phyloP scores from a whole-genome alignment of 2,888 invertebrate species.

The Mythimna vitellina region DNA sequence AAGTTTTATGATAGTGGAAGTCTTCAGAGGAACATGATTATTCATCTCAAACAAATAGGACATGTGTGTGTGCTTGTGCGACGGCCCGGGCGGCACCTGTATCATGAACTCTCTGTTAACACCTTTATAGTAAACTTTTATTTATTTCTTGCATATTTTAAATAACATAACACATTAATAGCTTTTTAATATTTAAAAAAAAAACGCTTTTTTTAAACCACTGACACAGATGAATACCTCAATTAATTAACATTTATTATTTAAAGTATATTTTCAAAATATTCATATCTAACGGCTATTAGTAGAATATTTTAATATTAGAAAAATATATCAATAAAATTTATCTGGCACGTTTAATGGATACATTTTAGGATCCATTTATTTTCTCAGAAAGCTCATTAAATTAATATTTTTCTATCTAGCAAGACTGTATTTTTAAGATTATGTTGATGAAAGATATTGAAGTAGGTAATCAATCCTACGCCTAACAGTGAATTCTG shows the following conservation, averaged over 20 bases:
- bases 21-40: neutral
- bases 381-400: constrained; percentile 11
- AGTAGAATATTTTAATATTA: constrained; percentile 13
- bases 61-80: constrained; percentile 35
- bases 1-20: constrained; percentile 2
- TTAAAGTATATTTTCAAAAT: constrained; percentile 11
- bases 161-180: neutral
- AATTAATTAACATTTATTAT: constrained; percentile 4
- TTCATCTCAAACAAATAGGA: constrained; percentile 11
- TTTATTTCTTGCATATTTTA: neutral
- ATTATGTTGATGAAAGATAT: constrained; percentile 2
- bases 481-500: neutral
- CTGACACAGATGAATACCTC: constrained; percentile 34
- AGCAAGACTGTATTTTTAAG: neutral
- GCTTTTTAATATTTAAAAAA: constrained; percentile 24
- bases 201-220: neutral
- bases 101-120: constrained; percentile 13
- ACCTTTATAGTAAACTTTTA: neutral
- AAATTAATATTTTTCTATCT: constrained; percentile 13
- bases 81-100: constrained; percentile 33
- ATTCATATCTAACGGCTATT: constrained; percentile 27
- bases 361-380: constrained; percentile 5
- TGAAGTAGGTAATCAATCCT: neutral
- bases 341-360: constrained; percentile 9
- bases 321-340: neutral